These are phyloP conservation scores for Nomada ferruginata DNA, from an alignment of 2,888 invertebrate genomes.

Conservation along the genomic window DNA sequence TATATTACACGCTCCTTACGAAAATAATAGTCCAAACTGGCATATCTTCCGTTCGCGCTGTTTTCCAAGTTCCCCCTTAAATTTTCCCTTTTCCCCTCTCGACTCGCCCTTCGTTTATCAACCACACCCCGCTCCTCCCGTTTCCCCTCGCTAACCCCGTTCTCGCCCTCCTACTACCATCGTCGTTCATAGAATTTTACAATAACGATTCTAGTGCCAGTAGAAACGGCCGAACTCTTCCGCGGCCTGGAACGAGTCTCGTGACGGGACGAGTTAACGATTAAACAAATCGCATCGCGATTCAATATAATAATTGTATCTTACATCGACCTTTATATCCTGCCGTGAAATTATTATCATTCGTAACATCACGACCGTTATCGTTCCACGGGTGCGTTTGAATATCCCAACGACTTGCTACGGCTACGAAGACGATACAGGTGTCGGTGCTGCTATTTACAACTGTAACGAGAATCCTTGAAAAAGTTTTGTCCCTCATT, in stretches of 20 bases:
- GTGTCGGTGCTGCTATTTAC: conserved; percentile 18
- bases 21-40: conserved; percentile 76
- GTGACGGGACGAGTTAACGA: conserved; percentile 42
- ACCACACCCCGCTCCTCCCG: neutral
- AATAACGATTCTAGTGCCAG: conserved; percentile 65
- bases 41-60: conserved; percentile 73
- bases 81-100: neutral
- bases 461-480: neutral
- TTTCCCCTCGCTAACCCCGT: neutral
- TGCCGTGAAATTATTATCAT: conserved; percentile 44
- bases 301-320: conserved; percentile 56
- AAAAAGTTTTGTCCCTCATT: neutral
- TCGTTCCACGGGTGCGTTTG: conserved; percentile 20
- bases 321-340: conserved; percentile 36
- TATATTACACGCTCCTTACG: conserved; percentile 75
- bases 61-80: conserved; percentile 24
- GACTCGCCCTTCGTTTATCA: conserved; percentile 1
- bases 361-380: conserved; percentile 27
- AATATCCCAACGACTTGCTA: conserved; percentile 27
- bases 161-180: conserved; percentile 39
- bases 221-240: conserved; percentile 54
- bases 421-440: conserved; percentile 23
- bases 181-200: conserved; percentile 58
- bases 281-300: conserved; percentile 51
- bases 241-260: conserved; percentile 35